Evolutionary conservation across 2,888 invertebrate species (phyloP).

Genomic region (Thecocarcelia acutangulata): DNA sequence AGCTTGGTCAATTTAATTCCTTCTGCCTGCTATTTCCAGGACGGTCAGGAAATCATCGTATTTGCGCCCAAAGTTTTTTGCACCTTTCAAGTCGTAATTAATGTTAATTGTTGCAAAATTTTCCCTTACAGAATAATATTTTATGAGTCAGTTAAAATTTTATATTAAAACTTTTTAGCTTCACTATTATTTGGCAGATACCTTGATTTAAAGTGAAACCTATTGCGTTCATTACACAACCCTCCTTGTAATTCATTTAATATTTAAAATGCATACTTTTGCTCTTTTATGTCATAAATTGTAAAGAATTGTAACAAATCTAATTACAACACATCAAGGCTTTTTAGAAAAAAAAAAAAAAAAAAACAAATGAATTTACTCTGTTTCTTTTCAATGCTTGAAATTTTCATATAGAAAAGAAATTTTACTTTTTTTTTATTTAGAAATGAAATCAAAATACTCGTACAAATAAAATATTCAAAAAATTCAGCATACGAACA

Average conservation of each 20-base stretch:
- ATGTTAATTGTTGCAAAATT: too few relatives aligned
- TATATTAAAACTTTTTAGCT: too few relatives aligned
- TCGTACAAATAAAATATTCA: constrained; percentile 58
- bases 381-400: constrained; percentile 22
- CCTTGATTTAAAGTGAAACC: constrained; percentile 14
- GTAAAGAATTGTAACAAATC: constrained; percentile 46
- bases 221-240: neutral
- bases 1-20: too few relatives aligned
- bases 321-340: constrained; percentile 61
- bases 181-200: neutral
- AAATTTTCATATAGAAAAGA: constrained; percentile 14
- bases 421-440: constrained; percentile 18
- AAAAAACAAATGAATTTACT: constrained; percentile 8
- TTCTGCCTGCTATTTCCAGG: too few relatives aligned
- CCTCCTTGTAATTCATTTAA: constrained; percentile 26
- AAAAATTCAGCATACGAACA: constrained; percentile 58
- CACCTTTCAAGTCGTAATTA: too few relatives aligned
- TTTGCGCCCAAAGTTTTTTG: too few relatives aligned
- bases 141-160: too few relatives aligned
- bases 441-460: constrained; percentile 55
- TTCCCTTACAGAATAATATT: too few relatives aligned
- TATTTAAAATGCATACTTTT: constrained; percentile 47
- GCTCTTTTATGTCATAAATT: constrained; percentile 38
- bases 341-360: constrained; percentile 19
- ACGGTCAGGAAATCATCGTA: too few relatives aligned